phyloP scores from a whole-genome alignment of 2,797 vertebrate species.

The Sebastes goodei region DNA sequence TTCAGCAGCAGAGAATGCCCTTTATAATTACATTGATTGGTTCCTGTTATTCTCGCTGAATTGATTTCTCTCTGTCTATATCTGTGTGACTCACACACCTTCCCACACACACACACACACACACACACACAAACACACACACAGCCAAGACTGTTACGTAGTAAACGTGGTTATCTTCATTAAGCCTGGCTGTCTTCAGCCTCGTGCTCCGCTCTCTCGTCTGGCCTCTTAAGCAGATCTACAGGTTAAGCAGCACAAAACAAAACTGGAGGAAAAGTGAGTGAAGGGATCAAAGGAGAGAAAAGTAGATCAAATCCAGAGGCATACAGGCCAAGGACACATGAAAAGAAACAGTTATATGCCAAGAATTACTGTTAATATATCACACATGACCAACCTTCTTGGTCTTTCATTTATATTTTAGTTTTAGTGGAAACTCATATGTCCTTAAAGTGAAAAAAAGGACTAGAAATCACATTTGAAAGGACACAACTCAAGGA shows the following conservation, averaged over 20 bases:
- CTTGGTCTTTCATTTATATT: not conserved
- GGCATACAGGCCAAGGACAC: not conserved
- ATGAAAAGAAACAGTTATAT: not conserved
- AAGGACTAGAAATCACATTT: not conserved
- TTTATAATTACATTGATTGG: conserved; percentile 65
- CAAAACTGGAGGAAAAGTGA: conserved; percentile 48
- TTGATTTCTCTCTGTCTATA: conserved; percentile 8
- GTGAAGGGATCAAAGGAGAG: conserved; percentile 23
- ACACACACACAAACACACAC: conserved; percentile 10
- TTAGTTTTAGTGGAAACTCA: not conserved
- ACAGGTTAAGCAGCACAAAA: conserved; percentile 57
- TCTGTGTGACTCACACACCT: conserved; percentile 20
- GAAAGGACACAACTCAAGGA: not conserved
- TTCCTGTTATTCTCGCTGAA: conserved; percentile 60
- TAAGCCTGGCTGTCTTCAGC: conserved; percentile 58
- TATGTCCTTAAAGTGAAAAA: not conserved
- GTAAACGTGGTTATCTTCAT: conserved; percentile 65
- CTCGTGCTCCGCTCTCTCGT: conserved; percentile 43
- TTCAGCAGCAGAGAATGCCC: conserved; percentile 44
- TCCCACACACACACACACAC: not conserved
- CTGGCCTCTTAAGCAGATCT: conserved; percentile 70
- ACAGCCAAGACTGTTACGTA: conserved; percentile 33
- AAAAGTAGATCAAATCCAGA: not conserved
- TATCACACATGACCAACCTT: not conserved
- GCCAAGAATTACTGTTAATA: not conserved